Base-by-base conservation (phyloP, 1,140 invertebrate genomes). In the Rhopalosiphum padi region DNA sequence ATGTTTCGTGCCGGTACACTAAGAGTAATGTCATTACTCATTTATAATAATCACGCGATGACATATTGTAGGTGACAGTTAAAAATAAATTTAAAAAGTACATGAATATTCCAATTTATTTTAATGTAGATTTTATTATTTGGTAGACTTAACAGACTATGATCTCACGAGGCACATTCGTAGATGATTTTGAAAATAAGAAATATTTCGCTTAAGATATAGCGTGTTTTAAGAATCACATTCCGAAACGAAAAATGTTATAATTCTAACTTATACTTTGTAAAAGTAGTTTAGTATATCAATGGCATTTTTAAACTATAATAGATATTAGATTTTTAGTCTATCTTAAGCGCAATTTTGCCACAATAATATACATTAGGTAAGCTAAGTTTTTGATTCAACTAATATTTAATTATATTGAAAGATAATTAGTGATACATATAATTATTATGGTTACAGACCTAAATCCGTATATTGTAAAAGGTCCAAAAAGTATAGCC, bases 71-170 rank as follows among this genome's bases (percentile, higher is more conserved):
- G 35, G 35, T 53, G 11, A 55, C 37, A 7, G 51, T 60, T 37
- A 41, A 60, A 90, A 90, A 90, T 90, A 90, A 23, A 90, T 90
- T 90, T 41, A 25, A 60, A 89, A 55, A 22, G 46, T 88, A 5
- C 21, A 25, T 1, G 7, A 8, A 6, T n/a, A 77, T 77, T 6
- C n/a, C n/a, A 3, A 18, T 77, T 77, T 77, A 77, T 77, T 77
- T 77, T n/a, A 77, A 77, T 3, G 5, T 18, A 77, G 15, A 77
- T n/a, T 77, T 77, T n/a, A n/a, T 77, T n/a, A 77, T 77, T 77
- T n/a, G 15, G n/a, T 77, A 77, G n/a, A 77, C 15, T 77, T n/a
- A n/a, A 77, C 8, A 77, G 60, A 77, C n/a, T 77, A n/a, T n/a
- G n/a, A 77, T 18, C 60, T 18, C 60, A 77, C 30, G 15, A n/a